phyloP scores from a whole-genome alignment of 2,113 vertebrate species.

The Leptodactylus fuscus region DNA sequence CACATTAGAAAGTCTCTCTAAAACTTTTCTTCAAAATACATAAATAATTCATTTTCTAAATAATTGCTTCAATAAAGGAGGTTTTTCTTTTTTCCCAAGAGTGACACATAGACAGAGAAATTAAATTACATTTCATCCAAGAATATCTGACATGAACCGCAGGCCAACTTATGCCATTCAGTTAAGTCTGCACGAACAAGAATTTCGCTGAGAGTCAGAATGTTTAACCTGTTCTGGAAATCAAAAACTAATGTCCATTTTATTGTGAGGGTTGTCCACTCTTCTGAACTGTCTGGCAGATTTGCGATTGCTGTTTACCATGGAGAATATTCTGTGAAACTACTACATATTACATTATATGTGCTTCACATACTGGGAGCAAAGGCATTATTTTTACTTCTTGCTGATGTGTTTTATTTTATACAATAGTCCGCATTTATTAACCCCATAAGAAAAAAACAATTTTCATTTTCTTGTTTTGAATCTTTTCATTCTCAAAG shows the following conservation, averaged over 20 bases:
- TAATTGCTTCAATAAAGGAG: conserved; percentile 10
- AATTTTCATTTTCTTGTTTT: too few relatives aligned
- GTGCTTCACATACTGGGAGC: background rate
- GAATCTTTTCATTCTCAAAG: too few relatives aligned
- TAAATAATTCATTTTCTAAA: conserved; percentile 41
- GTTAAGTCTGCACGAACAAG: background rate
- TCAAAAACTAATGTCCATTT: background rate
- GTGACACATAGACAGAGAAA: conserved; percentile 14
- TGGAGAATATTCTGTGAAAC: background rate
- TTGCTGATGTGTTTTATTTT: background rate
- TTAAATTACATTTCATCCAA: conserved; percentile 12
- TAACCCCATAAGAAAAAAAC: too few relatives aligned
- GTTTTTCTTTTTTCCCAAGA: conserved; percentile 8
- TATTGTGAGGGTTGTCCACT: background rate
- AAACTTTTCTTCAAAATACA: background rate
- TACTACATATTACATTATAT: background rate
- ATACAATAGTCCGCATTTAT: background rate
- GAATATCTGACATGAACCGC: background rate
- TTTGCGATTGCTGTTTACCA: background rate
- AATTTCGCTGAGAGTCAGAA: background rate
- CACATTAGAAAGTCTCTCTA: background rate
- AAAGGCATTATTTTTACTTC: background rate
- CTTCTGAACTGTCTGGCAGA: background rate
- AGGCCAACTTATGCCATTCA: conserved; percentile 21
- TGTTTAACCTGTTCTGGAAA: background rate